Percentiles rank a stretch among this genome's conserved stretches.
Conservation (phyloP, 2,888 invertebrate species). For the Barypeithes pellucidus region DNA sequence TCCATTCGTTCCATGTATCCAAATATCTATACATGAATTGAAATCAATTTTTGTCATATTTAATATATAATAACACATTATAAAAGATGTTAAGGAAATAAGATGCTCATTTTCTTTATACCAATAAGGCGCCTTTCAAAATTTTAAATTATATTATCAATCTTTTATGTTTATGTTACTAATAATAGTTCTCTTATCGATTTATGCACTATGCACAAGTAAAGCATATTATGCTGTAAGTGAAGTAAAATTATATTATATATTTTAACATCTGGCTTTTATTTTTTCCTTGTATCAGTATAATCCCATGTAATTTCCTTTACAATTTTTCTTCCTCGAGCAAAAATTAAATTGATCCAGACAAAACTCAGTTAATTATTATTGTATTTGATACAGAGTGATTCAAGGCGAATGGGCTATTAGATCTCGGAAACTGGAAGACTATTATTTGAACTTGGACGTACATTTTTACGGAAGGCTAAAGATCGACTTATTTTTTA, state of each 20-base stretch:
- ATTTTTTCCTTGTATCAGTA: no score
- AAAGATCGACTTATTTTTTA: no score
- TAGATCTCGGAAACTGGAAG: no score
- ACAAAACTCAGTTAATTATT: no score
- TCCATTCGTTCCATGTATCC: neutral
- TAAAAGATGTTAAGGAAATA: neutral
- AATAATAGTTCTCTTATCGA: constrained; percentile 65
- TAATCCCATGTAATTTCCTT: no score
- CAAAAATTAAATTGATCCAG: no score
- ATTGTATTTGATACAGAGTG: no score
- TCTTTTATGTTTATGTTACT: constrained; percentile 61
- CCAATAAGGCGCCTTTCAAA: constrained; percentile 6
- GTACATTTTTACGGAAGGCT: no score
- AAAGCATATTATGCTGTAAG: constrained; percentile 63
- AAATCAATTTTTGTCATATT: constrained; percentile 11
- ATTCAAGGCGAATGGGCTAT: no score
- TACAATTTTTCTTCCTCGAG: no score
- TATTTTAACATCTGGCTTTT: constrained; percentile 33
- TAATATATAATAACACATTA: neutral
- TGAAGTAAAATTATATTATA: constrained; percentile 43
- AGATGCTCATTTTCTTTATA: neutral
- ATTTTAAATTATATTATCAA: constrained; percentile 31
- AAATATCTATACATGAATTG: no score
- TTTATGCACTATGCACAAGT: constrained; percentile 65
- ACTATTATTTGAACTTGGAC: no score